Evolutionary conservation across 2,888 invertebrate species (phyloP), one percentile per base, ranked within the genome.

Genomic region (Andrena hattorfiana): DNA sequence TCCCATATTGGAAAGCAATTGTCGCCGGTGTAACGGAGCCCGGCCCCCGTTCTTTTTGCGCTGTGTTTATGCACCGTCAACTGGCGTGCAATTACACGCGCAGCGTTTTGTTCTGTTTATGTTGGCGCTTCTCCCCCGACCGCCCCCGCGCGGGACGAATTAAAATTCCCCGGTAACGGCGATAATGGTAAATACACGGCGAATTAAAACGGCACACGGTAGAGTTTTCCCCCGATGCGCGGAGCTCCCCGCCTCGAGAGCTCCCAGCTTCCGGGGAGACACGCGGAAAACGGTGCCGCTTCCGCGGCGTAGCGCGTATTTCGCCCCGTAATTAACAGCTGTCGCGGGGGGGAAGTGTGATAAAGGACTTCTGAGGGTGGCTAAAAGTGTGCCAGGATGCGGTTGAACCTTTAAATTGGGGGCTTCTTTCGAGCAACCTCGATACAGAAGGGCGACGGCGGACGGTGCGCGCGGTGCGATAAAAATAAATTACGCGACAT

Each of bases 401-500:
- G 62, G 81, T 63, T 63, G 13, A 81, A 81, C 68, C 76, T 81
- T 76, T 67, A 76, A 82, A 82, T 82, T 72, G 67, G 76, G 68
- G n/a, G 59, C 69, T 49, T 73, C 73, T 69, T 66, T 60, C 13
- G 8, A 49, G 71, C 42, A 5, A 70, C 32, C 63, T 62, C 77
- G 48, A 35, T 28, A 13, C 3, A 49, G 10, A 49, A 42, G 30
- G 28, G 4, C 28, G 23, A 42, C n/a, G 54, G n/a, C n/a, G 26
- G 23, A 6, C 62, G 28, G 4, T n/a, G 20, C 10, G 32, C 16
- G 28, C 23, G 28, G 23, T 23, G 8, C 67, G 77, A 81, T 81
- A 81, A 76, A 51, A 79, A 78, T 84, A 84, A 87, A 84, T 86
- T 77, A 81, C 62, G 54, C 63, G 62, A 71, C 67, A 68, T 73